phyloP scores from a whole-genome alignment of 92 coral and sea anemone species.

The Meandrina meandrites region DNA sequence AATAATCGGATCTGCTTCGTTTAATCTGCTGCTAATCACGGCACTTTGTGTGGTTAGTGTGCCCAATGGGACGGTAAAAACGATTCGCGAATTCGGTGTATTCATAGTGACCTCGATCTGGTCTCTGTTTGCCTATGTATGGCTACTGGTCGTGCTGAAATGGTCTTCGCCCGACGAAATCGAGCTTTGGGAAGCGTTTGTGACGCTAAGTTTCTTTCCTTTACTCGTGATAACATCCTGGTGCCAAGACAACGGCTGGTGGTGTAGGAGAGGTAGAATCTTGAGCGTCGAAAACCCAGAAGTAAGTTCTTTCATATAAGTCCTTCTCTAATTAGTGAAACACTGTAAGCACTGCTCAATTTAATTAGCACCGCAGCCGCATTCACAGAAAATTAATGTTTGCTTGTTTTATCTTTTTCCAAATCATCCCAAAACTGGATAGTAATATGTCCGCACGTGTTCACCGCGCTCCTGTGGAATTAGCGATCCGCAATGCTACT shows the following conservation, averaged over 20 bases:
- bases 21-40: conserved; percentile 80
- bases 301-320: conserved; percentile 51
- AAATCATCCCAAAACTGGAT: neutral
- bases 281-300: conserved; percentile 81
- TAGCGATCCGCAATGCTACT: too few relatives aligned
- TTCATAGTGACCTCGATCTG: conserved; percentile 78
- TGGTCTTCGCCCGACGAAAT: conserved; percentile 82
- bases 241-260: conserved; percentile 94
- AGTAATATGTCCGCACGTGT: neutral
- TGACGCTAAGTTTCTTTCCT: conserved; percentile 79
- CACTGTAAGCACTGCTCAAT: conserved; percentile 8
- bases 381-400: neutral
- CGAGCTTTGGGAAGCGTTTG: conserved; percentile 86
- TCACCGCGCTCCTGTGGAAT: neutral
- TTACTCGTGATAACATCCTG: conserved; percentile 77
- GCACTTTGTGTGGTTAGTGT: conserved; percentile 87
- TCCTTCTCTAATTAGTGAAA: neutral
- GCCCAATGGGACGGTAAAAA: conserved; percentile 72
- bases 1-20: conserved; percentile 87
- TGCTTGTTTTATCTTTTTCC: neutral
- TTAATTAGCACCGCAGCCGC: neutral
- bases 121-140: conserved; percentile 89
- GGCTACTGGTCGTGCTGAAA: conserved; percentile 74
- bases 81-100: conserved; percentile 83
- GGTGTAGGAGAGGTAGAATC: conserved; percentile 65